Evolutionary conservation across 2,113 vertebrate species (phyloP).

Genomic region (Chlorodrepanis virens): DNA sequence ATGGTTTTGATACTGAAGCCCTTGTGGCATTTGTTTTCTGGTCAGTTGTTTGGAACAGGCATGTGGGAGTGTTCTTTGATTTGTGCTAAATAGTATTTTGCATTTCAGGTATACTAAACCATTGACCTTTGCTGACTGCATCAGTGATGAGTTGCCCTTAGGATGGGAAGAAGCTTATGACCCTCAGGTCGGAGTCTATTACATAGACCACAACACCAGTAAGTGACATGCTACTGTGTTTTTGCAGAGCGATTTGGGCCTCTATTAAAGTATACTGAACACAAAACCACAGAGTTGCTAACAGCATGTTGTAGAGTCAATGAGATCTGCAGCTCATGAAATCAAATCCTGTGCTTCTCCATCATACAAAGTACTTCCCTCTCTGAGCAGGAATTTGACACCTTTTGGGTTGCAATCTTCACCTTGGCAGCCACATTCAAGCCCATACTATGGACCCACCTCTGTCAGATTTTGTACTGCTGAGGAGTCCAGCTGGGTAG

Average conservation of each 20-base stretch:
- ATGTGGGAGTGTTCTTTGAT: neutral
- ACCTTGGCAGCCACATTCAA: neutral
- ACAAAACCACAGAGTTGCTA: neutral
- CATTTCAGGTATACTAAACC: slow-evolving; percentile 92
- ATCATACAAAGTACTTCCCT: neutral
- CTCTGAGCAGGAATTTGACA: neutral
- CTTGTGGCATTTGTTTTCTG: neutral
- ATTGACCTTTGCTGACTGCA: slow-evolving; percentile 97
- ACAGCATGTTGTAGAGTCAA: neutral
- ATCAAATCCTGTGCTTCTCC: neutral
- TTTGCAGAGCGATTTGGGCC: neutral
- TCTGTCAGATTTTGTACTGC: neutral
- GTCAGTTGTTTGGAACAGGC: neutral
- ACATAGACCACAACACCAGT: slow-evolving; percentile 99
- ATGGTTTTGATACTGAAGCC: neutral
- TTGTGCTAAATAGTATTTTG: slow-evolving; percentile 21
- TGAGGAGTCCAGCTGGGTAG: neutral
- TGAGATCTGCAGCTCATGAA: neutral
- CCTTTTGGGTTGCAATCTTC: neutral
- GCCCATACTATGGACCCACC: neutral
- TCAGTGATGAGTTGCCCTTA: slow-evolving; percentile 93
- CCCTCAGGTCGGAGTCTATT: slow-evolving; percentile 91
- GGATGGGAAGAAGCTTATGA: slow-evolving; percentile 98
- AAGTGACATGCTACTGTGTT: slow-evolving; percentile 62
- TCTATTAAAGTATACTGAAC: neutral